Evolutionary conservation across 1,140 invertebrate genomes (phyloP).

Genomic region (Tribolium castaneum): DNA sequence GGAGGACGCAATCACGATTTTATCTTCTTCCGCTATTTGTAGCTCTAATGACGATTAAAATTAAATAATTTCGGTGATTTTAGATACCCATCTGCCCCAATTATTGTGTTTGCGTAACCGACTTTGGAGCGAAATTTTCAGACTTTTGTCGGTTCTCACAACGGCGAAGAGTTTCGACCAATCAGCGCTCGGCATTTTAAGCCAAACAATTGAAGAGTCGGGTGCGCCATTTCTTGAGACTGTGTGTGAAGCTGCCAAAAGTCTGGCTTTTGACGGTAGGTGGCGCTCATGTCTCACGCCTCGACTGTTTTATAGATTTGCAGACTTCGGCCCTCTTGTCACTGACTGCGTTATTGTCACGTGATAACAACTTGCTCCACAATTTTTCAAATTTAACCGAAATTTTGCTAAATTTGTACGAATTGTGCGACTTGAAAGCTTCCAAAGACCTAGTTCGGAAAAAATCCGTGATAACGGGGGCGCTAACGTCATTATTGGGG

Average conservation of each 20-base stretch:
- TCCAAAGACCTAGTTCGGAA: conserved; percentile 59
- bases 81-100: conserved; percentile 60
- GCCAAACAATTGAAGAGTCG: conserved; percentile 59
- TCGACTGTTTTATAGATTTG: conserved; percentile 52
- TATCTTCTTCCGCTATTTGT: conserved; percentile 18
- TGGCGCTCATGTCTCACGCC: too few species aligned
- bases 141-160: conserved; percentile 58
- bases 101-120: conserved; percentile 64
- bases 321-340: conserved; percentile 58
- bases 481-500: conserved; percentile 65
- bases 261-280: conserved; percentile 59
- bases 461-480: conserved; percentile 63
- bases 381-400: conserved; percentile 65
- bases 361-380: conserved; percentile 40
- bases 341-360: conserved; percentile 53
- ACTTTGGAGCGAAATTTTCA: conserved; percentile 66
- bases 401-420: conserved; percentile 64
- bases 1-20: background rate
- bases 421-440: conserved; percentile 63
- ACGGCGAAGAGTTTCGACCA: conserved; percentile 32
- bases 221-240: conserved; percentile 61
- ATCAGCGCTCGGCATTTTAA: conserved; percentile 55
- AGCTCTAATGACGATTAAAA: background rate
- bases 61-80: conserved; percentile 38
- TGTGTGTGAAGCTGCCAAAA: conserved; percentile 62